Conservation (phyloP, 2,113 vertebrate species). For the Phrynosoma blainvillii region DNA sequence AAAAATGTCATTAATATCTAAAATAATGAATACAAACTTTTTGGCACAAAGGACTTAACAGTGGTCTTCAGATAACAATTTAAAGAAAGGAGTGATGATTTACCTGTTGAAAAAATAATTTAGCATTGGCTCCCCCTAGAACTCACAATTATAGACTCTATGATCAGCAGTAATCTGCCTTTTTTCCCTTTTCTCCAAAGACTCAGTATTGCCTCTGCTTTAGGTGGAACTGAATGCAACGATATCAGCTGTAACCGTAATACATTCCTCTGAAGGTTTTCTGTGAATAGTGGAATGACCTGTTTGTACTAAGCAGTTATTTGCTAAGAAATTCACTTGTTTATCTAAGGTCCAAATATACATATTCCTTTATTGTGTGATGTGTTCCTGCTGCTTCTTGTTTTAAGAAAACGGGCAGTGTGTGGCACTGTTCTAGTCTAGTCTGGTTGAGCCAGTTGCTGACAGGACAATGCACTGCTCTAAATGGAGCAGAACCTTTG, state of each 20-base stretch:
- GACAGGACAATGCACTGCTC: too few relatives aligned
- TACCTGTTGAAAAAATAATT: conserved; percentile 21
- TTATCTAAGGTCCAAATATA: conserved; percentile 44
- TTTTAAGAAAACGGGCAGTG: not conserved
- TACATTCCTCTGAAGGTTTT: conserved; percentile 20
- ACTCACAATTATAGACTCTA: conserved; percentile 29
- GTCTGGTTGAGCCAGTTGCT: too few relatives aligned
- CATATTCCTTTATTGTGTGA: not conserved
- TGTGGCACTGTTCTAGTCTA: not conserved
- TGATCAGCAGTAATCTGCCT: conserved; percentile 7
- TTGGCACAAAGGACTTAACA: not conserved
- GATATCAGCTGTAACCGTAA: conserved; percentile 13
- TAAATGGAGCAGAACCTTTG: too few relatives aligned
- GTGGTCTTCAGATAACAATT: conserved; percentile 36
- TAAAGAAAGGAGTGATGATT: not conserved
- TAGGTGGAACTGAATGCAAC: conserved; percentile 33
- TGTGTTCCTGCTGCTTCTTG: not conserved
- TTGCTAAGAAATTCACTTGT: conserved; percentile 46
- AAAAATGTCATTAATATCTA: conserved; percentile 18
- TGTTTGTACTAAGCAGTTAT: not conserved
- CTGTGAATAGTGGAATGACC: conserved; percentile 26
- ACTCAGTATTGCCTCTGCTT: not conserved
- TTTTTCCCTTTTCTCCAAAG: conserved; percentile 14
- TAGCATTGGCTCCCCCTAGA: not conserved
- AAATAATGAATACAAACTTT: not conserved